Base-by-base conservation (phyloP, 1,140 invertebrate genomes). In the Lysiphlebus fabarum region DNA sequence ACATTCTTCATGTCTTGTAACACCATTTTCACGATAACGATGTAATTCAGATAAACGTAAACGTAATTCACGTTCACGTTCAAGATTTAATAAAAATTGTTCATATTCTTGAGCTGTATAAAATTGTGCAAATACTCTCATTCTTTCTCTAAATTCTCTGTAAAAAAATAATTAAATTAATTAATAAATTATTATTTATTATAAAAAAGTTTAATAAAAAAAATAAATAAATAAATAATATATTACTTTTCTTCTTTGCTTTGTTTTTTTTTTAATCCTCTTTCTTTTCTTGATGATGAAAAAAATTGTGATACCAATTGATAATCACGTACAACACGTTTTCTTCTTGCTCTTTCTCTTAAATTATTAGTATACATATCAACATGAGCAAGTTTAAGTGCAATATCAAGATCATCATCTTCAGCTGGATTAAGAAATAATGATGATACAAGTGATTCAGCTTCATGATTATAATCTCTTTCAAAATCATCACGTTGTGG, bases 401-500 rank as follows among this genome's bases (percentile, higher is more conserved):
- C 87, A 67, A 91, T 86, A 79, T 96, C 93, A 58, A 95, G 81
- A 66, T 96, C 92, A 73, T 93, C 91, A 80, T 96, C 93, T 72
- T 95, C 91, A 43, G 85, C 79, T 62, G 82, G 82, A 66, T 89
- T 90, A 5, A 91, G 71, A 41, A 88, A 86, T 56, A 96, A 80
- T 17, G 88, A 87, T 17, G 92, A 93, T 62, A 96, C 89, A 53
- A 96, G 80, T 62, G 89, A 86, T 77, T 97, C 95, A 10, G 93
- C 92, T 68, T 92, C 90, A 76, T 93, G 92, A 74, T 96, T 93
- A 80, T 90, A 92, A 78, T 96, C 94, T 74, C 91, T 87, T 83
- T 98, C 95, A 84, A 95, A 98, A 76, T 97, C 95, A 84, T 97
- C 94, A 71, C 95, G 84, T 71, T 93, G 90, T 11, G 93, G 90